Conservation (phyloP, 2,797 vertebrate species). For the Crenichthys baileyi region DNA sequence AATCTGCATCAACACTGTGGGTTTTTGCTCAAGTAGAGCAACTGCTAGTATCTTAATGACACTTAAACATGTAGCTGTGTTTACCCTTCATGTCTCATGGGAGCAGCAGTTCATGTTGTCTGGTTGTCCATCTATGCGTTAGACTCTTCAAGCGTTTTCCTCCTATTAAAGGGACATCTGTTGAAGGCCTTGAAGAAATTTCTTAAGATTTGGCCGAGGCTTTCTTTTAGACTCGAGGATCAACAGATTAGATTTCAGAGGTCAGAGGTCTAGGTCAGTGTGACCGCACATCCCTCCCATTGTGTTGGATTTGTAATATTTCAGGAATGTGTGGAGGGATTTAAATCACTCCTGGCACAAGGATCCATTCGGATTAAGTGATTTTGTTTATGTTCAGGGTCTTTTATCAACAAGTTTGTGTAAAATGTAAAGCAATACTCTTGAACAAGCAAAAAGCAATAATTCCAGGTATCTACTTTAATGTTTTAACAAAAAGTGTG, state of each 20-base stretch:
- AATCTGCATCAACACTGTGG: neutral
- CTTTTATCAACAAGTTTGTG: neutral
- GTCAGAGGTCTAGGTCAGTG: slow-evolving; percentile 16
- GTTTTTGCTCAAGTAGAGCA: neutral
- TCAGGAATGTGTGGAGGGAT: slow-evolving; percentile 8
- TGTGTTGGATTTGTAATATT: neutral
- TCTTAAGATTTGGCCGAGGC: neutral
- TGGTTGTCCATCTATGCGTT: neutral
- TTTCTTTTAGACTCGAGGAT: slow-evolving; percentile 2
- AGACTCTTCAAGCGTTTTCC: neutral
- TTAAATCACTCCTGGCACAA: slow-evolving; percentile 1
- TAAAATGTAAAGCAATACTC: neutral
- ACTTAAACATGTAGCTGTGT: neutral
- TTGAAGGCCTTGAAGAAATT: neutral
- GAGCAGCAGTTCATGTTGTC: neutral
- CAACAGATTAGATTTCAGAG: neutral
- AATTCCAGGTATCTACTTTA: neutral
- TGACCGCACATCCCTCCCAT: slow-evolving; percentile 1
- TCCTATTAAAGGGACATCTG: neutral
- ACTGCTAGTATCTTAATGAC: neutral
- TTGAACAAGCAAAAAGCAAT: neutral
- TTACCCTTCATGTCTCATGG: neutral
- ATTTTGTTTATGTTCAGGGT: neutral
- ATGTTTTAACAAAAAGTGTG: neutral
- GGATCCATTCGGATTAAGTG: neutral